A percentile compares a stretch with the other conserved stretches of the same genome.
These are phyloP conservation scores for Cheilinus undulatus DNA, from an alignment of 2,113 vertebrate genomes.

Conservation along the genomic window DNA sequence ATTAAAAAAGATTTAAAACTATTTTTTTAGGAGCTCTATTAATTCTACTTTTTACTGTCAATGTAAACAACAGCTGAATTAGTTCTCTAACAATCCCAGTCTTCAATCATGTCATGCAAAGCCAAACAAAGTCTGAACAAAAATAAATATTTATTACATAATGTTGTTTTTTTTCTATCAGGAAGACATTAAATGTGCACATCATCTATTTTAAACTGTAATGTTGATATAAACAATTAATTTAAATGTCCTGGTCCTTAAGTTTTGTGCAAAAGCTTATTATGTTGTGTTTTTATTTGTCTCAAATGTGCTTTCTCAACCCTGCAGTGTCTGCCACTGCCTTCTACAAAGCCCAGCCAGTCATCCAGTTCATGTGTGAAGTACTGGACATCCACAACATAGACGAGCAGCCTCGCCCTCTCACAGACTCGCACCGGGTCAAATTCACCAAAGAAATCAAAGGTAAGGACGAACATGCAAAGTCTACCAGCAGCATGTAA, in stretches of 20 bases:
- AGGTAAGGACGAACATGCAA: conserved; percentile 81
- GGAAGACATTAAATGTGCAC: neutral
- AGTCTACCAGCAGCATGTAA: neutral
- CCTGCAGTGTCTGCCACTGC: conserved; percentile 96
- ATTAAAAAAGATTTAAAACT: too few species aligned
- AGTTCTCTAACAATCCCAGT: too few species aligned
- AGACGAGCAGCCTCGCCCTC: conserved; percentile 97
- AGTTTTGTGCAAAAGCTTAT: too few species aligned
- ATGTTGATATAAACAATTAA: neutral
- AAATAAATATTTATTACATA: too few species aligned
- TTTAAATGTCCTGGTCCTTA: too few species aligned
- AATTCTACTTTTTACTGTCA: too few species aligned
- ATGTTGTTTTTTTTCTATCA: neutral
- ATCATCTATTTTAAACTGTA: neutral
- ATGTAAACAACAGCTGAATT: too few species aligned
- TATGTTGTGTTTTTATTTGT: too few species aligned
- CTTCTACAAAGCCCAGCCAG: conserved; percentile 99
- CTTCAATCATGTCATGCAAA: too few species aligned
- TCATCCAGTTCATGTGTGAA: conserved; percentile 99
- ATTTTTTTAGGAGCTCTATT: too few species aligned
- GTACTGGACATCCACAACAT: conserved; percentile 99
- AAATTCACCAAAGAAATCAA: conserved; percentile 99
- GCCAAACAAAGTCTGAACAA: too few species aligned
- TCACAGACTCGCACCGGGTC: conserved; percentile 99
- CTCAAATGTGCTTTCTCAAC: neutral